Conservation (phyloP, 30 jellyfish, hydroid and myxozoan genomes). For the Aurelia sp. region DNA sequence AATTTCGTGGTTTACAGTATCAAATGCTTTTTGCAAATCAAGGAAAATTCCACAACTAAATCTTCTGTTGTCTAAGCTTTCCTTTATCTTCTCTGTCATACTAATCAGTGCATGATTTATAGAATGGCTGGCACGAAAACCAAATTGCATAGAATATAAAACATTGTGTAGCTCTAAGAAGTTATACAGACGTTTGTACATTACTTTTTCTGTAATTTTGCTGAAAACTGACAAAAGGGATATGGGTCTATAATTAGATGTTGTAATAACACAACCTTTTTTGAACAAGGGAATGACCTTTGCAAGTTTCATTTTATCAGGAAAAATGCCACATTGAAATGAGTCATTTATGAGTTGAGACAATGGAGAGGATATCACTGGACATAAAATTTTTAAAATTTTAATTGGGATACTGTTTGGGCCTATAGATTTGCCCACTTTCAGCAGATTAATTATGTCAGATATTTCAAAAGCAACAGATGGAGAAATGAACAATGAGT, state of each 20-base stretch:
- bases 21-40: neutral
- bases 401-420: neutral
- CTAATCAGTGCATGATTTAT: too few species aligned
- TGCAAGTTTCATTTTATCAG: slow-evolving; percentile 24
- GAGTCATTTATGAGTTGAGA: slow-evolving; percentile 37
- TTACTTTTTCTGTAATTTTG: neutral
- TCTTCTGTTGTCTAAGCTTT: neutral
- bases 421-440: neutral
- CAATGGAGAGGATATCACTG: slow-evolving; percentile 31
- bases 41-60: neutral
- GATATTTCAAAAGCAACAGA: slow-evolving; percentile 40
- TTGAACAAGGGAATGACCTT: slow-evolving; percentile 35
- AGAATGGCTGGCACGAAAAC: too few species aligned
- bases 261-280: slow-evolving; percentile 41
- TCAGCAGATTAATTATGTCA: slow-evolving; percentile 29
- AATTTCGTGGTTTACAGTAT: neutral
- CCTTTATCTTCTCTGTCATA: too few species aligned
- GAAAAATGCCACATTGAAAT: slow-evolving; percentile 28
- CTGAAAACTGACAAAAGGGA: neutral
- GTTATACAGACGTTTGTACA: slow-evolving; percentile 24
- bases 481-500: slow-evolving; percentile 37
- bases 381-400: neutral
- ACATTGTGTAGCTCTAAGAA: slow-evolving; percentile 8
- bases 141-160: neutral
- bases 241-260: neutral